These are phyloP conservation scores for Parazoanthus swiftii DNA, from an alignment of 92 coral and sea anemone species.

Conservation along the genomic window DNA sequence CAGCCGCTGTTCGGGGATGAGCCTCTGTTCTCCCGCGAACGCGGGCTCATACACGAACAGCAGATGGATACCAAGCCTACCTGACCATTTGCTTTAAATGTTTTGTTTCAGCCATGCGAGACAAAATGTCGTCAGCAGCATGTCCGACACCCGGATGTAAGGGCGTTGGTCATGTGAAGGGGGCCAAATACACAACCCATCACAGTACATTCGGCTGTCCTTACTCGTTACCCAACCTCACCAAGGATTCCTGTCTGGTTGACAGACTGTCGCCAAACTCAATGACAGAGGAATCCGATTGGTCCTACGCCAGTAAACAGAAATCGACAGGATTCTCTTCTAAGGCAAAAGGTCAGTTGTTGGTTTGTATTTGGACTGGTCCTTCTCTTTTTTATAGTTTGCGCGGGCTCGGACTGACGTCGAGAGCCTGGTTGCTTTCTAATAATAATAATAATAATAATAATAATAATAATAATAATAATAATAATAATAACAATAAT, in stretches of 20 bases:
- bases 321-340: constrained; percentile 51
- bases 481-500: no score
- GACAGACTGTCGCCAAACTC: constrained; percentile 96
- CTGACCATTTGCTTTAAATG: not conserved
- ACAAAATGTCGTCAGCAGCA: constrained; percentile 92
- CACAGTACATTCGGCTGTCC: constrained; percentile 99
- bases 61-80: not conserved
- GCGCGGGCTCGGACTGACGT: no score
- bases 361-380: not conserved
- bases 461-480: no score
- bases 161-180: constrained; percentile 98
- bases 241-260: constrained; percentile 97
- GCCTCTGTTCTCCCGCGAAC: no score
- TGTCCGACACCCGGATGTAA: constrained; percentile 99
- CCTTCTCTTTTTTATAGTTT: no score
- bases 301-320: constrained; percentile 92
- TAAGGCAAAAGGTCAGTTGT: constrained; percentile 30
- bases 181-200: constrained; percentile 97
- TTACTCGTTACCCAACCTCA: constrained; percentile 92
- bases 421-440: no score
- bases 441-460: no score
- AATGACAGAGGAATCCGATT: constrained; percentile 98
- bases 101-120: constrained; percentile 76
- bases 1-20: no score
- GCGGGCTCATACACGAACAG: no score